Percentiles rank a stretch among this genome's conserved stretches.
These are phyloP conservation scores for Nesogale talazaci DNA, from an alignment of 2,113 vertebrate species.

Conservation along the genomic window DNA sequence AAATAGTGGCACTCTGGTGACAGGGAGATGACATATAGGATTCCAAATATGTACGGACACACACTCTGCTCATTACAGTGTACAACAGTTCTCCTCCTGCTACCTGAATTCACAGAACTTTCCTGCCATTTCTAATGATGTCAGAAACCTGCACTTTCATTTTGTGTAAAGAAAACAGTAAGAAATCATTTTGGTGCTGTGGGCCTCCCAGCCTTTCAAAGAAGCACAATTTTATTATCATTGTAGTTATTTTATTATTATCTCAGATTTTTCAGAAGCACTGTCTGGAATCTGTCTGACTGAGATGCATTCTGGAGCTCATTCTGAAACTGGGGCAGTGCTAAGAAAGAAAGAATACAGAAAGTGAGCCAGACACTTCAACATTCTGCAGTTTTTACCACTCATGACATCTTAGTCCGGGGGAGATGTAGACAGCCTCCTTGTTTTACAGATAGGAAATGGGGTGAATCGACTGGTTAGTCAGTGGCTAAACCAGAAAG, in stretches of 20 bases:
- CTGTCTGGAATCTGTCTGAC: background rate
- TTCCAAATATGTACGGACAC: background rate
- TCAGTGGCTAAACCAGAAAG: background rate
- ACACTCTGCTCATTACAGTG: background rate
- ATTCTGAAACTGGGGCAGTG: conserved; percentile 11
- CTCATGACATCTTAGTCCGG: background rate
- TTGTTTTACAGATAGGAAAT: background rate
- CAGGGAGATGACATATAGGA: background rate
- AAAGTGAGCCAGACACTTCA: background rate
- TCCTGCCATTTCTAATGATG: background rate
- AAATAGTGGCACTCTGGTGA: background rate
- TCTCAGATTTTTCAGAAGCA: background rate
- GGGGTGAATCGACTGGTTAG: background rate
- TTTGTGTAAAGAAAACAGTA: background rate
- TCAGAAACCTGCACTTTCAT: background rate
- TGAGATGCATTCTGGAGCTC: background rate
- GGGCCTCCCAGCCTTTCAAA: background rate
- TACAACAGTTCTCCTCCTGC: background rate
- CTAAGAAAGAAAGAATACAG: background rate
- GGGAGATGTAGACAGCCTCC: background rate
- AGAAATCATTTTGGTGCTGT: background rate
- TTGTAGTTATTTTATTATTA: background rate
- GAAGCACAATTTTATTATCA: background rate
- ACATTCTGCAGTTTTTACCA: background rate
- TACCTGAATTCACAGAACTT: background rate